Evolutionary conservation across 2,113 vertebrate genomes (phyloP).

Genomic region (Anhinga anhinga): DNA sequence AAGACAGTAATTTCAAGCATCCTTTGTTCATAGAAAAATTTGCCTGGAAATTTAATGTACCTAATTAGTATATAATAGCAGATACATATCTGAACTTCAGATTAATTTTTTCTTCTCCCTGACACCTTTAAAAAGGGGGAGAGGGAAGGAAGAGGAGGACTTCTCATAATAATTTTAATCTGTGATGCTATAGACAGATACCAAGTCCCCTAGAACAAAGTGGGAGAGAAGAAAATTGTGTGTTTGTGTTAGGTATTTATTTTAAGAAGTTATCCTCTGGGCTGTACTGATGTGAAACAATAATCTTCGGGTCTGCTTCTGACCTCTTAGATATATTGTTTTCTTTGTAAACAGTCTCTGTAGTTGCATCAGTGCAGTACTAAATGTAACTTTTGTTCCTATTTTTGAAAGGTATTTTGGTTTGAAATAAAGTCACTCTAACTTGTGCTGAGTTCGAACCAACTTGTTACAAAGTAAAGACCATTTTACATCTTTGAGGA

Average conservation of each 20-base stretch:
- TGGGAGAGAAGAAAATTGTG: background rate
- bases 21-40: background rate
- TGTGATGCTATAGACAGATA: background rate
- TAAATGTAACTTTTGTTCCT: background rate
- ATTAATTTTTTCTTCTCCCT: background rate
- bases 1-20: background rate
- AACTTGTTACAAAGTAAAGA: background rate
- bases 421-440: background rate
- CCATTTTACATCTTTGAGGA: background rate
- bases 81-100: background rate
- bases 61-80: background rate
- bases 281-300: background rate
- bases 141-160: background rate
- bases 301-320: background rate
- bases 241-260: background rate
- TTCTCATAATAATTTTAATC: background rate
- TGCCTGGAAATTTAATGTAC: background rate
- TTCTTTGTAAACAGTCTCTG: background rate
- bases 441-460: background rate
- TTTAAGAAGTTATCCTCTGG: background rate
- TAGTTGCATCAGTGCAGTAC: background rate
- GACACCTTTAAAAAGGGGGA: background rate
- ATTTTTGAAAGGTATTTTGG: background rate
- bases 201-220: background rate
- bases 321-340: background rate